phyloP scores from a whole-genome alignment of 2,888 invertebrate genomes.

The Griposia aprilina region DNA sequence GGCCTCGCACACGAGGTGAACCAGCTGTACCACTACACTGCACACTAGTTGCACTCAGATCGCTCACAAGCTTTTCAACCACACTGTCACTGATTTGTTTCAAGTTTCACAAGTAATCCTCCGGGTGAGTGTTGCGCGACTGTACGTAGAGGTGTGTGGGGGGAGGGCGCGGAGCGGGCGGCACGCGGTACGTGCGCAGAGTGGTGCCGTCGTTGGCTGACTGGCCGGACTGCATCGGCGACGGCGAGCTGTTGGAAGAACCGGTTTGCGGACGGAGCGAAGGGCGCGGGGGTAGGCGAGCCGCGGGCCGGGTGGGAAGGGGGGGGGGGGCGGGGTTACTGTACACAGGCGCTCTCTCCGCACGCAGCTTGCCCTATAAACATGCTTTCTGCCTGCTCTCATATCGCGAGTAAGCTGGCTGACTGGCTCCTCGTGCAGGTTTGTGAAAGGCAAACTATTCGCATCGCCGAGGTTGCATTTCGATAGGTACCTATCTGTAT shows the following conservation, averaged over 20 bases:
- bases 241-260: conserved; percentile 67
- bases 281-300: conserved; percentile 61
- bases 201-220: conserved; percentile 74
- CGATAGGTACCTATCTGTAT: conserved; percentile 54
- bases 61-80: conserved; percentile 45
- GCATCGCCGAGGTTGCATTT: conserved; percentile 64
- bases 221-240: conserved; percentile 73
- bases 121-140: conserved; percentile 70
- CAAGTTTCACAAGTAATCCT: conserved; percentile 71
- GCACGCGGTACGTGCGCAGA: conserved; percentile 27
- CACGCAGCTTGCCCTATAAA: conserved; percentile 83
- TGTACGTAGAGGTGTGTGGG: conserved; percentile 73
- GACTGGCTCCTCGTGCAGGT: conserved; percentile 76
- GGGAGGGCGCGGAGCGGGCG: conserved; percentile 24
- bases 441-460: conserved; percentile 84
- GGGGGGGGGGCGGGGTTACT: conserved; percentile 34
- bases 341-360: conserved; percentile 69
- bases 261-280: conserved; percentile 63
- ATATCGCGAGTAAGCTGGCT: conserved; percentile 80
- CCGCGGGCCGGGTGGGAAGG: conserved; percentile 41
- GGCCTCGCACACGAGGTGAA: conserved; percentile 79
- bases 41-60: conserved; percentile 66
- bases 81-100: conserved; percentile 61
- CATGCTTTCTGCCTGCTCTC: conserved; percentile 83
- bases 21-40: conserved; percentile 77